These are phyloP conservation scores for Phalacrocorax carbo DNA, from an alignment of 2,113 vertebrate species.

Conservation along the genomic window DNA sequence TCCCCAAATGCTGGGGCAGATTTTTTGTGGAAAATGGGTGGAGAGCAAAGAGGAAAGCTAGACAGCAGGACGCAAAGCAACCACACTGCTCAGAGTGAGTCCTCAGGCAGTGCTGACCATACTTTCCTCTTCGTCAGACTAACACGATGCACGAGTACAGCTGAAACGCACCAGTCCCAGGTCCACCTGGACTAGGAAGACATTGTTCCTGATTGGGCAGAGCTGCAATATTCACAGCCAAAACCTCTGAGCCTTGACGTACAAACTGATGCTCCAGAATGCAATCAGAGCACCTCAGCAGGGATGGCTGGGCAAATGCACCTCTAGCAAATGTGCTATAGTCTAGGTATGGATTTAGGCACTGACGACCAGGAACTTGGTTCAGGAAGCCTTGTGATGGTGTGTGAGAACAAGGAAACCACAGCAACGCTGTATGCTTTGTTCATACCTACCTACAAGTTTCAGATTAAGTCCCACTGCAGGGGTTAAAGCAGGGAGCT, in stretches of 20 bases:
- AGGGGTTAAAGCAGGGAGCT: not conserved
- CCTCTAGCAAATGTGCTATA: not conserved
- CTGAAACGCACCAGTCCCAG: not conserved
- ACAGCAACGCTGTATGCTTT: not conserved
- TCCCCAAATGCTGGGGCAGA: not conserved
- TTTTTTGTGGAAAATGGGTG: not conserved
- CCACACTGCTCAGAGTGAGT: not conserved
- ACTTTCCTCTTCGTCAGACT: not conserved
- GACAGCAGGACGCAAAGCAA: not conserved
- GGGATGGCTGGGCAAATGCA: not conserved
- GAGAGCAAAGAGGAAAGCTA: not conserved
- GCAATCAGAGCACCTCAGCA: not conserved
- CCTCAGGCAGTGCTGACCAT: not conserved
- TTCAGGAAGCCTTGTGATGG: not conserved
- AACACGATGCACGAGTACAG: too few relatives aligned
- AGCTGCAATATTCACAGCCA: not conserved
- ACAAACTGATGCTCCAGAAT: not conserved
- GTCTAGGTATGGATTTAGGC: not conserved
- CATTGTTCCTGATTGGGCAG: not conserved
- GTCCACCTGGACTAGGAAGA: not conserved
- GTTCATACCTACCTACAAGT: fast-evolving
- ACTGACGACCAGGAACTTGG: not conserved
- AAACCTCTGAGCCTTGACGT: not conserved
- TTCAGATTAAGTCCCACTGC: not conserved
- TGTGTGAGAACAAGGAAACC: not conserved